phyloP scores from a whole-genome alignment of 2,797 vertebrate species.

The Remorina albescens region DNA sequence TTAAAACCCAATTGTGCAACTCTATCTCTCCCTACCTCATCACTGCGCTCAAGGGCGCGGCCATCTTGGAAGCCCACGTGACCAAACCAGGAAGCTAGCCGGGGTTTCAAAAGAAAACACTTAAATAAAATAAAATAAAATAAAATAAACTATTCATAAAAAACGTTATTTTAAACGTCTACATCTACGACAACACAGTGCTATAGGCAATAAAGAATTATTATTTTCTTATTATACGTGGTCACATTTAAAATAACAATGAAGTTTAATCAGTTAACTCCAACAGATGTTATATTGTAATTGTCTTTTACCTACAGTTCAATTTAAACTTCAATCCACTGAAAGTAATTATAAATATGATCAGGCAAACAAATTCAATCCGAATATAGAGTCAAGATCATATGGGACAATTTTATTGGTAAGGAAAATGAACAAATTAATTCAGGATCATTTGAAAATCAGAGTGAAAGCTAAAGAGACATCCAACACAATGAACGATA shows the following conservation, averaged over 20 bases:
- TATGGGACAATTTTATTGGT: neutral
- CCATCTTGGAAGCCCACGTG: constrained; percentile 81
- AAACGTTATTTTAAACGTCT: no score
- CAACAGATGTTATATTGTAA: neutral
- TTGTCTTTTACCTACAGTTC: neutral
- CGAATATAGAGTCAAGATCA: neutral
- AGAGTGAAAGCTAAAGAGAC: neutral
- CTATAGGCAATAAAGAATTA: no score
- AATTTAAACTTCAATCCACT: neutral
- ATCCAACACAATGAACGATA: constrained; percentile 7
- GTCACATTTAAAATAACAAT: no score
- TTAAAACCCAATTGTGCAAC: constrained; percentile 9
- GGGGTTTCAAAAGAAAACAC: constrained; percentile 55
- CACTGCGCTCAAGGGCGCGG: constrained; percentile 45
- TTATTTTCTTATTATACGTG: neutral
- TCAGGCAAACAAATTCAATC: neutral
- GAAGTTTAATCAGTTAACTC: no score
- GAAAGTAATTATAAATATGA: neutral
- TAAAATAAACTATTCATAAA: neutral
- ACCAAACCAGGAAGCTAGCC: constrained; percentile 33
- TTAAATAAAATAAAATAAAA: neutral
- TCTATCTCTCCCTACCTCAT: neutral
- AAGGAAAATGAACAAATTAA: neutral
- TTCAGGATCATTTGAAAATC: neutral
- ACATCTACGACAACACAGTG: no score